Percentiles rank a stretch among this genome's conserved stretches.
phyloP scores from a whole-genome alignment of 2,113 vertebrate species.

The Colaptes auratus region DNA sequence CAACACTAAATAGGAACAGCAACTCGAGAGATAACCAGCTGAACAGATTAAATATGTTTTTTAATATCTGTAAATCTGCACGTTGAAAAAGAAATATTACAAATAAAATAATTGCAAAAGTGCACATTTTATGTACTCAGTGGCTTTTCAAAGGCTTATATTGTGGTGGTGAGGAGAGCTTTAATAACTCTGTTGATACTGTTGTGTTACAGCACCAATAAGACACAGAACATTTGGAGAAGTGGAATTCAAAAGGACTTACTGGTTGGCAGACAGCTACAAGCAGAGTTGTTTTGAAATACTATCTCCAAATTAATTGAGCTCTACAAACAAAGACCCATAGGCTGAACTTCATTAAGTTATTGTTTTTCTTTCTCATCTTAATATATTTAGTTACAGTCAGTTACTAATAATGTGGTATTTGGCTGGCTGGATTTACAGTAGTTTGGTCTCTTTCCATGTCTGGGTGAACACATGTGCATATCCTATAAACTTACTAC shows the following conservation, averaged over 20 bases:
- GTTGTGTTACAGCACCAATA: background rate
- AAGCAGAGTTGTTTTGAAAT: background rate
- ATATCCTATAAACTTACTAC: background rate
- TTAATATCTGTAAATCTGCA: constrained; percentile 14
- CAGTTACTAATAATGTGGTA: background rate
- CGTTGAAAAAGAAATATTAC: constrained; percentile 15
- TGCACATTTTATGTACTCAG: background rate
- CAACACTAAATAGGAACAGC: constrained; percentile 9
- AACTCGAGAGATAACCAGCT: background rate
- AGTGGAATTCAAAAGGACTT: background rate
- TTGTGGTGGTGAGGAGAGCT: background rate
- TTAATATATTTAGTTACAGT: background rate
- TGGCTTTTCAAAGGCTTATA: background rate
- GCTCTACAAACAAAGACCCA: background rate
- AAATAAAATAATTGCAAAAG: background rate
- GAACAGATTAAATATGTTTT: constrained; percentile 13
- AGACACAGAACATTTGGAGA: background rate
- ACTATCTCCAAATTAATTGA: background rate
- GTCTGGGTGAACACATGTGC: background rate
- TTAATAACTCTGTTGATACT: background rate
- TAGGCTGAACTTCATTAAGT: background rate
- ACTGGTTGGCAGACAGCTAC: background rate
- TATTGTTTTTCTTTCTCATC: background rate
- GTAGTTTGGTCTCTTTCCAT: background rate
- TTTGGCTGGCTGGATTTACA: background rate